phyloP scores from a whole-genome alignment of 2,888 invertebrate species.

The Aelia acuminata region DNA sequence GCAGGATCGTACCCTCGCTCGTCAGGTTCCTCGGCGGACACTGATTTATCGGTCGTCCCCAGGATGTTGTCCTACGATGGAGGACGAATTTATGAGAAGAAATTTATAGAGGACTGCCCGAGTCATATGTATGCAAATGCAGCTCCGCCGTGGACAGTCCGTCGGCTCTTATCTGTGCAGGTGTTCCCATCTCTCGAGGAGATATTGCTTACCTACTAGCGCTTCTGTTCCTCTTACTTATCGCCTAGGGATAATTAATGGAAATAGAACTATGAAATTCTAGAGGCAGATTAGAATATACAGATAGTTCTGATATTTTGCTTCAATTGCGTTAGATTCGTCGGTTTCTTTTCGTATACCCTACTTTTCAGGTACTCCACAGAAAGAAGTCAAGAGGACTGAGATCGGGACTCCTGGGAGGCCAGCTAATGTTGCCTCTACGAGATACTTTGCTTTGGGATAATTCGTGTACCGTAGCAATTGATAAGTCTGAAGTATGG shows the following conservation, averaged over 20 bases:
- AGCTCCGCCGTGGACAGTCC: background rate
- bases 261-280: background rate
- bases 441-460: too few relatives aligned
- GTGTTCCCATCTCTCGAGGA: background rate
- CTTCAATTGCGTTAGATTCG: too few relatives aligned
- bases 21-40: slow-evolving; percentile 3
- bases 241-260: background rate
- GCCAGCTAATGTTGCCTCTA: too few relatives aligned
- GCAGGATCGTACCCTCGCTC: background rate
- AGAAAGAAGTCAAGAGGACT: too few relatives aligned
- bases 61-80: slow-evolving; percentile 31
- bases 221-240: background rate
- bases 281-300: background rate
- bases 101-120: slow-evolving; percentile 19
- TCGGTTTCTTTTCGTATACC: too few relatives aligned
- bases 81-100: slow-evolving; percentile 40
- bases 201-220: background rate
- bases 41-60: slow-evolving; percentile 25
- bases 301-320: too few relatives aligned
- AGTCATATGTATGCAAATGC: slow-evolving; percentile 29
- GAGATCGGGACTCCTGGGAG: too few relatives aligned
- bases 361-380: too few relatives aligned
- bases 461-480: too few relatives aligned
- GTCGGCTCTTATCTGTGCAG: slow-evolving; percentile 13
- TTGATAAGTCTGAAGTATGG: too few relatives aligned